phyloP scores from a whole-genome alignment of 1,140 invertebrate genomes.

The Bacillus rossius region DNA sequence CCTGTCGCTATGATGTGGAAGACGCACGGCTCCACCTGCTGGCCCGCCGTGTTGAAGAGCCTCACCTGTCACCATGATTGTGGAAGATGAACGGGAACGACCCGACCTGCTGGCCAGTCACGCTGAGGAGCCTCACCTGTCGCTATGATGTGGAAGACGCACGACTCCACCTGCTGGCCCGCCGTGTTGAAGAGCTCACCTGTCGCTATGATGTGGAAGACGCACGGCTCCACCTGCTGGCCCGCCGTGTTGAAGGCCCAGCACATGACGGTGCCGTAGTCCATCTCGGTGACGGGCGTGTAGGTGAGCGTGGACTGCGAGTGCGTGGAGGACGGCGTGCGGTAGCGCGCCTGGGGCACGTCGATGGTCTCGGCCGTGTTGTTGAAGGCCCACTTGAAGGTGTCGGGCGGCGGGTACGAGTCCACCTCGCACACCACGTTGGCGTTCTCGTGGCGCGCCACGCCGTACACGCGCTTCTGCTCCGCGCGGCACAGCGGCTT shows the following conservation, averaged over 20 bases:
- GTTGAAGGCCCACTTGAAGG: conserved; percentile 86
- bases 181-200: conserved; percentile 58
- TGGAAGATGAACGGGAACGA: no score
- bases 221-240: conserved; percentile 57
- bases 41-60: conserved; percentile 61
- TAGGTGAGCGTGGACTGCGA: conserved; percentile 63
- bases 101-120: no score
- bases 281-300: conserved; percentile 68
- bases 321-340: not conserved
- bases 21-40: conserved; percentile 58
- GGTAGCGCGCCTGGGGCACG: conserved; percentile 50
- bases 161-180: conserved; percentile 58
- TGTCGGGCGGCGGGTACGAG: conserved; percentile 74
- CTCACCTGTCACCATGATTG: no score
- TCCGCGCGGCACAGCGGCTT: conserved; percentile 74
- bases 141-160: conserved; percentile 62
- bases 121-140: no score
- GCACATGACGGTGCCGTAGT: conserved; percentile 65
- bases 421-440: conserved; percentile 80
- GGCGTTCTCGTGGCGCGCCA: conserved; percentile 75
- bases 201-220: conserved; percentile 63
- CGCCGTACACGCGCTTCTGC: conserved; percentile 76
- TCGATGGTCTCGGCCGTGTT: conserved; percentile 77
- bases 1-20: conserved; percentile 67
- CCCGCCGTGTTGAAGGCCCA: conserved; percentile 61